Percentiles rank a stretch among this genome's conserved stretches.
Evolutionary conservation across 2,888 invertebrate genomes (phyloP).

Genomic region (Diadegma fenestrale): DNA sequence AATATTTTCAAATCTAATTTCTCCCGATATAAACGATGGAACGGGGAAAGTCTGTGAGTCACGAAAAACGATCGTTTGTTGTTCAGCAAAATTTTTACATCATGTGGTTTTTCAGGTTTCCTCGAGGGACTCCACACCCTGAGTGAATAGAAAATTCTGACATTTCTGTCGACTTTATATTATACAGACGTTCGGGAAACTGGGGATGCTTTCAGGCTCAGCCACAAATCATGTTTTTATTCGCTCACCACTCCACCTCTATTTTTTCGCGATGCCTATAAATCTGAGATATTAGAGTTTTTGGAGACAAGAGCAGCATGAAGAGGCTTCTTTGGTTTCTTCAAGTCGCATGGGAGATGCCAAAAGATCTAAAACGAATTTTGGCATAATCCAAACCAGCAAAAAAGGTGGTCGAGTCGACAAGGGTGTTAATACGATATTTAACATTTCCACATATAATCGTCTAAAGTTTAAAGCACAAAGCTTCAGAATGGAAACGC

Average conservation of each 20-base stretch:
- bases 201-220: constrained; percentile 60
- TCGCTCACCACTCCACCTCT: constrained; percentile 25
- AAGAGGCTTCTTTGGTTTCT: background rate
- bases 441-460: background rate
- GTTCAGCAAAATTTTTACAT: background rate
- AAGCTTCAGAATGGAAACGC: background rate
- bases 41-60: background rate
- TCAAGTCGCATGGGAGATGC: background rate
- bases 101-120: background rate
- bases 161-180: constrained; percentile 18
- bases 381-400: constrained; percentile 6
- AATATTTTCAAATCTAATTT: background rate
- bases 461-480: background rate
- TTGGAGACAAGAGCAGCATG: constrained; percentile 32
- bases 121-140: background rate
- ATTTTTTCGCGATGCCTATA: constrained; percentile 16
- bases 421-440: background rate
- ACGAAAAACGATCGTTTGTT: background rate
- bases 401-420: background rate
- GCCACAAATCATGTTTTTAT: constrained; percentile 68
- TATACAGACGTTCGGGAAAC: background rate
- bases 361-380: background rate
- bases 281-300: constrained; percentile 48
- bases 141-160: constrained; percentile 1
- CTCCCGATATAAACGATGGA: background rate